phyloP scores from a whole-genome alignment of 2,888 invertebrate genomes.

The Stomorhina lunata region DNA sequence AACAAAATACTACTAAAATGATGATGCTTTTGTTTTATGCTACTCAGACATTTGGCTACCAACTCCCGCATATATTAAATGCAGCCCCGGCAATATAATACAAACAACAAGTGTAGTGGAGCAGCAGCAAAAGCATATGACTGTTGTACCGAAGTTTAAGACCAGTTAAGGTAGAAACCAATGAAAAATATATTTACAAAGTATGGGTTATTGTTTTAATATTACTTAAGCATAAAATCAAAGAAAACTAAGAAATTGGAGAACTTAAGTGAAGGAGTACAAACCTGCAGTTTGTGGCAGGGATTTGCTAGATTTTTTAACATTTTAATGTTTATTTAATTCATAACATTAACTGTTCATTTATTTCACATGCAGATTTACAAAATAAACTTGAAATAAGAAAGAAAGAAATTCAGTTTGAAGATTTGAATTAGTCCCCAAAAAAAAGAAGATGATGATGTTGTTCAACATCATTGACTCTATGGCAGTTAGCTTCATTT shows the following conservation, averaged over 20 bases:
- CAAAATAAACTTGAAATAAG: neutral
- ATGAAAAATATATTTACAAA: conserved; percentile 3
- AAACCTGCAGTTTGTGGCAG: conserved; percentile 19
- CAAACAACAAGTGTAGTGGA: conserved; percentile 60
- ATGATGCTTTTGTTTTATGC: conserved; percentile 38
- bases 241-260: too few relatives aligned
- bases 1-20: conserved; percentile 5
- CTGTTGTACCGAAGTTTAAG: conserved; percentile 32
- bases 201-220: conserved; percentile 47
- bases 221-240: too few relatives aligned
- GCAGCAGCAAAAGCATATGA: conserved; percentile 37
- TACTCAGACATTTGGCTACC: conserved; percentile 55
- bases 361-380: conserved; percentile 65
- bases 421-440: conserved; percentile 28
- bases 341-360: conserved; percentile 68
- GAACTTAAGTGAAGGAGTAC: neutral
- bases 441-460: neutral
- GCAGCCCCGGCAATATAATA: neutral
- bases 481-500: conserved; percentile 52
- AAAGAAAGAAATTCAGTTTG: conserved; percentile 33
- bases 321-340: conserved; percentile 68
- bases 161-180: conserved; percentile 49
- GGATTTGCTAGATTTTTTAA: conserved; percentile 43
- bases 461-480: conserved; percentile 4
- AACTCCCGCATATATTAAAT: conserved; percentile 62